phyloP scores from a whole-genome alignment of 2,113 vertebrate species.

The Danio rerio region GRCz12tu NC_133195.1:8306501-8307000 shows the following conservation, averaged over 20 bases:
- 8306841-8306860: conserved; percentile 59
- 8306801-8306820: conserved; percentile 89
- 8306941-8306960: conserved; percentile 52
- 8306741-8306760: conserved; percentile 81
- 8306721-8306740: conserved; percentile 80
- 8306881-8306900: conserved; percentile 39
- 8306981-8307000: conserved; percentile 33
- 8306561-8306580: conserved; percentile 99
- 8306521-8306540: conserved; percentile 88
- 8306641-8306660: conserved; percentile 95
- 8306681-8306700: conserved; percentile 73
- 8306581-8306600: conserved; percentile 85
- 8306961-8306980: conserved; percentile 52
- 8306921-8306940: conserved; percentile 31
- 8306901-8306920: conserved; percentile 57
- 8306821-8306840: conserved; percentile 72
- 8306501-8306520: conserved; percentile 93
- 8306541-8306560: conserved; percentile 88
- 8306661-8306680: conserved; percentile 78
- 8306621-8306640: conserved; percentile 90
- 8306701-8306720: conserved; percentile 73
- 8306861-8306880: conserved; percentile 43
- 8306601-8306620: conserved; percentile 51
- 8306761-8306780: conserved; percentile 64
- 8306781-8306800: conserved; percentile 79